Base-by-base conservation (phyloP, 1,140 invertebrate genomes). In the Drosophila azteca region DNA sequence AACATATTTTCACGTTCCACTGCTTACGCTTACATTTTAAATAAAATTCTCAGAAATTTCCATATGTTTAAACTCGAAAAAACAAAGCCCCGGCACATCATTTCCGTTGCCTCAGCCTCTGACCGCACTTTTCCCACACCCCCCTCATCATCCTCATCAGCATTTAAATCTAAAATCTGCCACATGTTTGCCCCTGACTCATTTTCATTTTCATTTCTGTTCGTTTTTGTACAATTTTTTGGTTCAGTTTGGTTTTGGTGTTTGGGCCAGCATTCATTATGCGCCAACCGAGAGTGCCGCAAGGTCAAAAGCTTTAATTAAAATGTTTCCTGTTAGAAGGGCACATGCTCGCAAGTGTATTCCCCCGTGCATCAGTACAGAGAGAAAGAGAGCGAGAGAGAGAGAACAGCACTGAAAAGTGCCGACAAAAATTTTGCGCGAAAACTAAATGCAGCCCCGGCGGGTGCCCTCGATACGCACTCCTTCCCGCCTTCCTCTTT, bases 291-390 rank as follows among this genome's bases (percentile, higher is more conserved):
- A 73, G 44, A 73, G 57, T 73, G 70, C 59, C 68, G 68, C 59
- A 73, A 73, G 70, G 69, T 73, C 69, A 73, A 73, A 73, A 63
- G 70, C 70, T 63, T 73, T 73, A 73, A 73, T 73, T 73, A 73
- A 73, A 73, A 73, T 73, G 70, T 73, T 73, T 63, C 69, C 70
- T 64, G 70, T 44, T 43, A 13, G 57, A 50, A 39, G 49, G 24
- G 58, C 57, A 72, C 22, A 71, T 71, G 48, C 35, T 39, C 35
- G 35, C 11, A 31, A 8, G 8, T 3, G 35, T 39, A 39, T 39
- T 39, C 35, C 11, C 35, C 11, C 11, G 3, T 8, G 11, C 35
- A 39, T 39, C 35, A 51, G 26, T 48, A 15, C 35, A 26, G 39
- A 26, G 45, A 26, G 57, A 20, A 1, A 20, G 17, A 20, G 17